Evolutionary conservation across 92 coral and sea anemone genomes (phyloP).

Genomic region (Virgularia gustaviana): DNA sequence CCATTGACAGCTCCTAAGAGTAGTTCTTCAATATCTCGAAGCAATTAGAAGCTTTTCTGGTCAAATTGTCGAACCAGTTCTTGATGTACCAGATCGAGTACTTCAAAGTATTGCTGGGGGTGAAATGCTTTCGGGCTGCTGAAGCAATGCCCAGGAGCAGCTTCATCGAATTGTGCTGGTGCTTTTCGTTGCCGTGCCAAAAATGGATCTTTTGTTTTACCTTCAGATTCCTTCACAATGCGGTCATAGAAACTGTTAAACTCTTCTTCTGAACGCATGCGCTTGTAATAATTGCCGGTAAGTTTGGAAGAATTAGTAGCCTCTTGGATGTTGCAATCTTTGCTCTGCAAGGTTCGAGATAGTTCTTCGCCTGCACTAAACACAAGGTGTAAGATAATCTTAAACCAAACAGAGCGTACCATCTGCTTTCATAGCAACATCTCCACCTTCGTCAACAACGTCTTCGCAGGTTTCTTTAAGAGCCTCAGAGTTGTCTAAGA

Average conservation of each 20-base stretch:
- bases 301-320: conserved; percentile 39
- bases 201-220: conserved; percentile 31
- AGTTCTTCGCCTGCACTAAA: conserved; percentile 12
- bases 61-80: conserved; percentile 47
- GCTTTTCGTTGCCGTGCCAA: conserved; percentile 41
- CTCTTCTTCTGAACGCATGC: conserved; percentile 27
- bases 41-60: conserved; percentile 47
- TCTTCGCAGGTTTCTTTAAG: conserved; percentile 21
- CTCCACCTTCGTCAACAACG: conserved; percentile 17
- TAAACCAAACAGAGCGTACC: conserved; percentile 19
- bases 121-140: conserved; percentile 42
- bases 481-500: conserved; percentile 21
- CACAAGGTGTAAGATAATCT: conserved; percentile 19
- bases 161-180: conserved; percentile 46
- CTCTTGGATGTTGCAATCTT: conserved; percentile 44
- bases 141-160: conserved; percentile 39
- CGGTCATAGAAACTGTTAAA: conserved; percentile 8
- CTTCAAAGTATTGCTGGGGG: conserved; percentile 49
- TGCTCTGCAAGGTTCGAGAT: conserved; percentile 35
- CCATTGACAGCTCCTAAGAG: conserved; percentile 44
- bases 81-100: conserved; percentile 46
- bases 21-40: conserved; percentile 44
- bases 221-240: conserved; percentile 1
- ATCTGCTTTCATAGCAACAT: conserved; percentile 16
- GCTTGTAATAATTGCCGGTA: conserved; percentile 6